Base-by-base conservation (phyloP, 2,113 vertebrate species). In the Mystacornis crossleyi region DNA sequence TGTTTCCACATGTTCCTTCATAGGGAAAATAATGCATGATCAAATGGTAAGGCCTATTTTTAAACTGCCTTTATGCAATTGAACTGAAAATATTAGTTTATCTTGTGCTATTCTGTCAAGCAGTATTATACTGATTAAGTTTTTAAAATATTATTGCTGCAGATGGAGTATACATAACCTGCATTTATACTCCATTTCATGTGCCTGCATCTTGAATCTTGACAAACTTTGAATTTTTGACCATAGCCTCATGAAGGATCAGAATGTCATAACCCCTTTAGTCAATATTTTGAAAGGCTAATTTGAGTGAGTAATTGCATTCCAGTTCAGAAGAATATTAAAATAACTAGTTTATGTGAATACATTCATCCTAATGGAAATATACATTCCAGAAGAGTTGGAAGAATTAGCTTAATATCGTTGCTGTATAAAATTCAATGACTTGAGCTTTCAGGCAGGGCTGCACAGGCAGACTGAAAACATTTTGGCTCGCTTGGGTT, bases 301-400 rank as follows among this genome's bases (percentile, higher is more conserved):
- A 97, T 97, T 90, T 97, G 79, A 92, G 65, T 96, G 90, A 88
- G 55, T 95, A 96, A 93, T 94, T 95, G 80, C 75, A 95, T 97
- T 95, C 93, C 86, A 80, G 85, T 78, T 93, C 78, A 97, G 95
- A 95, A 95, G 70, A 88, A 92, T 96, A 97, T 94, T 95, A 93
- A 72, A 93, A 85, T 96, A 93, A 86, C 43, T 96, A 89, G 79
- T 65, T 93, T 96, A 94, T 87, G 18, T 71, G 96, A 96, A 70
- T 75, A 92, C 53, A 86, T 82, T 94, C 93, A 92, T 88, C 91
- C 90, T 96, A 83, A 97, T 75, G 93, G 90, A 93, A 97, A 97
- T 73, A 90, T 33, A 86, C 86, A 94, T 92, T 95, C 92, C 93
- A 97, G 85, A 95, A 94, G 74, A 87, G 91, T 66, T 96, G 90